A percentile compares a stretch with the other conserved stretches of the same genome.
Conservation (phyloP, 2,113 vertebrate species). For the Ceuthmochares aereus region DNA sequence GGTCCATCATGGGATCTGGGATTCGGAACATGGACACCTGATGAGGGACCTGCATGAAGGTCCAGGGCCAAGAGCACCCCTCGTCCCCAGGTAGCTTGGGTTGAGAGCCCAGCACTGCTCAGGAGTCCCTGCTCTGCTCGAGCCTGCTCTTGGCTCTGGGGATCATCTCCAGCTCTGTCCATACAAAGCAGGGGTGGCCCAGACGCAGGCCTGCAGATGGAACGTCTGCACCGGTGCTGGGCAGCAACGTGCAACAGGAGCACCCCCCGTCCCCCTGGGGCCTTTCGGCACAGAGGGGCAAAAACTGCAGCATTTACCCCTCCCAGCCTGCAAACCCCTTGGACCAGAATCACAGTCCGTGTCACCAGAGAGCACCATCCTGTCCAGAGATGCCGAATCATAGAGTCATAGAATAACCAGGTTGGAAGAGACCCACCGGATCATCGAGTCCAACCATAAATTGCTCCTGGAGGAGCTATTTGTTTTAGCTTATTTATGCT, state of each 20-base stretch:
- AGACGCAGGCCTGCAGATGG: accelerated
- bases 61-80: neutral
- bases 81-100: accelerated
- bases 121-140: neutral
- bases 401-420: too few species aligned
- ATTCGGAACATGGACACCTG: neutral
- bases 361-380: neutral
- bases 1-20: constrained; percentile 87
- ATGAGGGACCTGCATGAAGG: neutral
- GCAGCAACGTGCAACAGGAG: neutral
- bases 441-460: too few species aligned
- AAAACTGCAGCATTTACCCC: accelerated
- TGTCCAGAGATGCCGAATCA: neutral
- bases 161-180: accelerated
- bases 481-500: neutral
- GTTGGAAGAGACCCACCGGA: too few species aligned
- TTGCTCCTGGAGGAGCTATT: neutral
- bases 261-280: neutral
- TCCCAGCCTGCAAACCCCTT: neutral
- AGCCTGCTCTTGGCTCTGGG: neutral
- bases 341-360: accelerated
- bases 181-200: accelerated
- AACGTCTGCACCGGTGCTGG: accelerated
- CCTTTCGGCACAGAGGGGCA: neutral
- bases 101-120: neutral